Conservation (phyloP, 1,140 invertebrate species). For the Drosophila kohkoa region DNA sequence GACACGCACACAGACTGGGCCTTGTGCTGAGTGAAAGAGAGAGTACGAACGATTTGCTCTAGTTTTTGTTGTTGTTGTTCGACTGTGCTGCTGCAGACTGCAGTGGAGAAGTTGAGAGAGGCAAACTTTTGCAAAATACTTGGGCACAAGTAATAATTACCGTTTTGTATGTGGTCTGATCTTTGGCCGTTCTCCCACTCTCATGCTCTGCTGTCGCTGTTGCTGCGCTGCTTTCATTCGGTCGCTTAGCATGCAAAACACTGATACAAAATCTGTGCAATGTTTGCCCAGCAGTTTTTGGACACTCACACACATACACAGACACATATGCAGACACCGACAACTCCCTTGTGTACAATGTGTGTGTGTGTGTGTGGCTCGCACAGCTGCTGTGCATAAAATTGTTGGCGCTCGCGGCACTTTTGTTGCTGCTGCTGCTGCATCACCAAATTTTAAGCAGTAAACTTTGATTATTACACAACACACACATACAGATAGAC, state of each 20-base stretch:
- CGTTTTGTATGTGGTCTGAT: conserved; percentile 45
- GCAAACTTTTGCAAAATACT: conserved; percentile 52
- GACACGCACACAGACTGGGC: neutral
- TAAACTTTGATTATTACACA: conserved; percentile 61
- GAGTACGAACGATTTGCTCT: neutral
- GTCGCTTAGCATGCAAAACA: conserved; percentile 32
- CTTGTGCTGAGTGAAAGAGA: neutral
- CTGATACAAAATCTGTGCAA: conserved; percentile 36
- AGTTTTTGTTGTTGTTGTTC: neutral
- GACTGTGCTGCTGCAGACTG: neutral
- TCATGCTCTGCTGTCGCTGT: neutral
- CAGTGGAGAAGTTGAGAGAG: conserved; percentile 18
- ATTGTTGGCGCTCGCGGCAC: conserved; percentile 31
- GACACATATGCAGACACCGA: conserved; percentile 1
- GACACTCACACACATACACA: conserved; percentile 4
- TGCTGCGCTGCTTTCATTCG: neutral
- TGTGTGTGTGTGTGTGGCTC: conserved; percentile 1
- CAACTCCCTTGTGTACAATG: conserved; percentile 4
- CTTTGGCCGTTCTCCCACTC: conserved; percentile 13
- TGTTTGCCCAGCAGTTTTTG: conserved; percentile 35
- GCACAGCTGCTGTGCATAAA: conserved; percentile 36
- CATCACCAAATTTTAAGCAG: conserved; percentile 59
- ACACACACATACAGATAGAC: conserved; percentile 2
- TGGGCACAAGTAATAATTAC: conserved; percentile 58
- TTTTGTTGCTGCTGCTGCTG: conserved; percentile 34